A percentile compares a stretch with the other conserved stretches of the same genome.
Evolutionary conservation across 2,888 invertebrate species (phyloP).

Genomic region (Rugalucina vietnamica): DNA sequence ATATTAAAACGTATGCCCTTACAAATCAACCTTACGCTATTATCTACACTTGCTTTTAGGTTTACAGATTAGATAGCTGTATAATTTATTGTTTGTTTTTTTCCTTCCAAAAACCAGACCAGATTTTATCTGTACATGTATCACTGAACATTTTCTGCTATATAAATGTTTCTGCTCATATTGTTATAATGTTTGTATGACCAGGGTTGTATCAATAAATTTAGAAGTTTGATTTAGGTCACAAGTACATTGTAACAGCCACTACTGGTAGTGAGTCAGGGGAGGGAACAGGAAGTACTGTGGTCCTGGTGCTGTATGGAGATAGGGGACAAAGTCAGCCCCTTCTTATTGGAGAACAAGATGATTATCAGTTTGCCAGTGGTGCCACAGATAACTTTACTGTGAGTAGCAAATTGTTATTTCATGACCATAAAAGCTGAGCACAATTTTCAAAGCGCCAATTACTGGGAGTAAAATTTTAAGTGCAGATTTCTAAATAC

Average conservation of each 20-base stretch:
- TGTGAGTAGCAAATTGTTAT: too few species aligned
- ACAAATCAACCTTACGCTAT: too few species aligned
- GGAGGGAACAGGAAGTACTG: constrained; percentile 62
- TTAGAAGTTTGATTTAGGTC: constrained; percentile 35
- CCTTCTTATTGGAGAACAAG: constrained; percentile 61
- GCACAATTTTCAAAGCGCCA: too few species aligned
- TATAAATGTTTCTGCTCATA: not conserved
- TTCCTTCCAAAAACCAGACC: too few species aligned
- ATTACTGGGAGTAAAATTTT: too few species aligned
- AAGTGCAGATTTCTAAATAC: too few species aligned
- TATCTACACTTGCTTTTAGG: too few species aligned
- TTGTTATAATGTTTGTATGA: constrained; percentile 10
- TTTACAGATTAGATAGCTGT: too few species aligned
- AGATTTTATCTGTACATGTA: not conserved
- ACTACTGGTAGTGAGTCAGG: constrained; percentile 66
- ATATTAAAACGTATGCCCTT: too few species aligned
- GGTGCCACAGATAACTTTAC: constrained; percentile 67
- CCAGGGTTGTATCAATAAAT: constrained; percentile 8
- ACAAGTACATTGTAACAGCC: constrained; percentile 66
- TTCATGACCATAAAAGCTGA: too few species aligned
- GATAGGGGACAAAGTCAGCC: constrained; percentile 66
- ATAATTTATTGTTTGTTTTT: too few species aligned
- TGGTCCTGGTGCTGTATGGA: constrained; percentile 71
- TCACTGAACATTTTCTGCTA: not conserved
- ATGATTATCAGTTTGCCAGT: constrained; percentile 57